These are phyloP conservation scores for Physella acuta DNA, from an alignment of 1,140 invertebrate genomes.

Conservation along the genomic window DNA sequence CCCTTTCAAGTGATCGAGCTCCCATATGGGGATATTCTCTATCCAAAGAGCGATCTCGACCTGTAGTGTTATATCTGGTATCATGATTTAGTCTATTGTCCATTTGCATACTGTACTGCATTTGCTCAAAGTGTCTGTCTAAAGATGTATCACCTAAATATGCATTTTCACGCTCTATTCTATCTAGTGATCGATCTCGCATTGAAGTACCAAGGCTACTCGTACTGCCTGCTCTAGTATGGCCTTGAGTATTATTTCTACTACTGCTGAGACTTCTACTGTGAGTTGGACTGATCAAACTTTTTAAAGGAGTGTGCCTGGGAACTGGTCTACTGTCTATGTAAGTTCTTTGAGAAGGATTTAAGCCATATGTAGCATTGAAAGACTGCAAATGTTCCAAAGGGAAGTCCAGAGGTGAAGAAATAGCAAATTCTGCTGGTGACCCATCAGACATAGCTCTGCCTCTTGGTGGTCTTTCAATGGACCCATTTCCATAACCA, in stretches of 20 bases:
- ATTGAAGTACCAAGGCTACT: constrained; percentile 37
- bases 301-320: constrained; percentile 31
- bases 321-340: constrained; percentile 29
- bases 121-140: constrained; percentile 47
- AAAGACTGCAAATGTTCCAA: constrained; percentile 44
- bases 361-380: constrained; percentile 35
- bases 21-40: constrained; percentile 57
- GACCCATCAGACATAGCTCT: constrained; percentile 31
- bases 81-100: constrained; percentile 25
- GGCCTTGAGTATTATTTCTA: constrained; percentile 31
- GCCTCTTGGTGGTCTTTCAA: constrained; percentile 26
- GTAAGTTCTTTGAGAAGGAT: constrained; percentile 30
- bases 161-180: constrained; percentile 38
- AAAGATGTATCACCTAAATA: constrained; percentile 46
- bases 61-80: constrained; percentile 30
- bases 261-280: constrained; percentile 35
- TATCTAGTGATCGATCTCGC: constrained; percentile 41
- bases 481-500: constrained; percentile 23
- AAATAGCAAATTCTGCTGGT: constrained; percentile 11
- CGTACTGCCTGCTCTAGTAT: constrained; percentile 37
- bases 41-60: constrained; percentile 52
- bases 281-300: constrained; percentile 31
- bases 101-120: constrained; percentile 37
- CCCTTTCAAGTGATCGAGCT: constrained; percentile 54
- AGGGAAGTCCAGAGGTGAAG: constrained; percentile 40